Evolutionary conservation across 2,113 vertebrate species (phyloP).

Genomic region (Monopterus albus): DNA sequence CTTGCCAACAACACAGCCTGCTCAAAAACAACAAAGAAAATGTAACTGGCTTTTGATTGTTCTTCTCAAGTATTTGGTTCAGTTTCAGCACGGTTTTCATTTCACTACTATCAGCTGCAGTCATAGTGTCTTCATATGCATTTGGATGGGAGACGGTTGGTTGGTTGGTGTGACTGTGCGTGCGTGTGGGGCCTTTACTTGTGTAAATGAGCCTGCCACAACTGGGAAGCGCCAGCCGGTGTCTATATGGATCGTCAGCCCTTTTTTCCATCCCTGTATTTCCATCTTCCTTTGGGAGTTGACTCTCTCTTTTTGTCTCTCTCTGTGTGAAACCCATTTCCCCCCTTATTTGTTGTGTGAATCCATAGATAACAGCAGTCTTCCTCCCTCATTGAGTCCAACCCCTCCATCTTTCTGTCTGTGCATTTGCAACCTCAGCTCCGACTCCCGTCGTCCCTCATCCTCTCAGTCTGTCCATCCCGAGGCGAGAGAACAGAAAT

Average conservation of each 20-base stretch:
- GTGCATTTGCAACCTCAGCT: constrained; percentile 70
- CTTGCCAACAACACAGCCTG: constrained; percentile 1
- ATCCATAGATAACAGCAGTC: constrained; percentile 68
- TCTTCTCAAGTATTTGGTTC: constrained; percentile 61
- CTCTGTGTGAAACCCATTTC: constrained; percentile 55
- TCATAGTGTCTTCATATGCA: constrained; percentile 27
- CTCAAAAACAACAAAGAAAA: not conserved
- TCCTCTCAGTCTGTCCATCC: constrained; percentile 76
- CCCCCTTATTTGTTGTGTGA: constrained; percentile 61
- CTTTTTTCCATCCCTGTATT: constrained; percentile 30
- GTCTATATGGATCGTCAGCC: constrained; percentile 57
- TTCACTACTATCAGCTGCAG: constrained; percentile 33
- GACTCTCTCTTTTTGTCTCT: constrained; percentile 31
- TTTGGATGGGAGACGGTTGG: constrained; percentile 25
- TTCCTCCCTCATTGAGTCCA: constrained; percentile 61
- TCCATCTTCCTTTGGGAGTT: constrained; percentile 34
- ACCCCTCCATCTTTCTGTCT: constrained; percentile 29
- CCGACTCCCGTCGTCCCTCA: constrained; percentile 79
- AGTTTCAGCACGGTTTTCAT: constrained; percentile 15
- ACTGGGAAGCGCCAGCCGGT: constrained; percentile 41
- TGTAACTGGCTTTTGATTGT: constrained; percentile 39
- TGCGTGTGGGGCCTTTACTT: constrained; percentile 34
- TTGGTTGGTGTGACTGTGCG: constrained; percentile 42
- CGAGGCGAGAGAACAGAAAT: constrained; percentile 80
- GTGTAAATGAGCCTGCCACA: constrained; percentile 49